These are phyloP conservation scores for Stigmatopora nigra DNA, from an alignment of 2,113 vertebrate genomes.

Conservation along the genomic window DNA sequence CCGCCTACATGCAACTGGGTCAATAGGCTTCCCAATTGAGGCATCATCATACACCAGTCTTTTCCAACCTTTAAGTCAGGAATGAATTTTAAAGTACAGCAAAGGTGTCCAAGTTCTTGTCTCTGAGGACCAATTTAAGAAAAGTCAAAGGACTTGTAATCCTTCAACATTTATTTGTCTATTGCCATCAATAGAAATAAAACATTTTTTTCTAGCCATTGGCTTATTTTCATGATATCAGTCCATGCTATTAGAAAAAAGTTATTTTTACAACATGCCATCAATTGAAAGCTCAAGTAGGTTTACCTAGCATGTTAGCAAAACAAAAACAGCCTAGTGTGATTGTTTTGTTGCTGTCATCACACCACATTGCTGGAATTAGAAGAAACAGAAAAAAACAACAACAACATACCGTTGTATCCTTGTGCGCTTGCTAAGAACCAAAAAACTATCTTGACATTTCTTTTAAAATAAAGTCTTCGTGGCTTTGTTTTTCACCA, in stretches of 20 bases:
- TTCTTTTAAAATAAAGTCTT: not conserved
- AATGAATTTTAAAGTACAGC: too few relatives aligned
- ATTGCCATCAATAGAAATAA: too few relatives aligned
- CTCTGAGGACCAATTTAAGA: too few relatives aligned
- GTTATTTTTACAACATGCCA: too few relatives aligned
- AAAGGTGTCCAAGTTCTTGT: too few relatives aligned
- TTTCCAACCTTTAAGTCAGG: not conserved
- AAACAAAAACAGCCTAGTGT: not conserved
- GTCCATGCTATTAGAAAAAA: not conserved
- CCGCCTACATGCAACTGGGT: slow-evolving; percentile 39
- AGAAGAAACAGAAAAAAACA: not conserved
- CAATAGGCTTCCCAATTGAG: slow-evolving; percentile 54
- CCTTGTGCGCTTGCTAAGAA: slow-evolving; percentile 4
- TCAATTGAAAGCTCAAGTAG: too few relatives aligned
- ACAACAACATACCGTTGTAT: slow-evolving; percentile 34
- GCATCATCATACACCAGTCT: slow-evolving; percentile 41
- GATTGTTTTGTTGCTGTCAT: too few relatives aligned
- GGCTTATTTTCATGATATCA: not conserved
- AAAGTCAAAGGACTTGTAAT: too few relatives aligned
- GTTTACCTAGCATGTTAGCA: not conserved
- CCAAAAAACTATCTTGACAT: slow-evolving; percentile 28
- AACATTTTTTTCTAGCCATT: not conserved
- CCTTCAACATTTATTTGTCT: too few relatives aligned
- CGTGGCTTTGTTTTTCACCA: not conserved
- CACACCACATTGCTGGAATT: not conserved